Evolutionary conservation across 2,797 vertebrate genomes (phyloP), one percentile per base, ranked within the genome.

Genomic region (Sebastes goodei): DNA sequence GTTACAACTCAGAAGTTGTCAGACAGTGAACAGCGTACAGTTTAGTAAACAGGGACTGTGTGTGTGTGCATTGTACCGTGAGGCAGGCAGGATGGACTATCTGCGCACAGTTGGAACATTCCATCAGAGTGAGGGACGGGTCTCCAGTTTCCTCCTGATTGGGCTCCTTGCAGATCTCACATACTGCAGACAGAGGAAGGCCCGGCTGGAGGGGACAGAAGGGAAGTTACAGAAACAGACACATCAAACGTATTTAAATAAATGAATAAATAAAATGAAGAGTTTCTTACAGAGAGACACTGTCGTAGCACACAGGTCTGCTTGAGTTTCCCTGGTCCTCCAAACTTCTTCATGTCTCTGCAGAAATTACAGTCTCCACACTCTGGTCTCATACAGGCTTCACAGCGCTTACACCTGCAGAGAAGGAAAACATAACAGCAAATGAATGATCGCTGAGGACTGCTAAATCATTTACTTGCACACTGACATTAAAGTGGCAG

Each of bases 361-460:
- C 98, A 99, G 93, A 99, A 99, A 94, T 99, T 98, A 92, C 98
- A 99, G 76, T 98, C 97, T 25, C 98, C 98, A 82, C 98, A 99
- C 89, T 99, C 98, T 3, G 97, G 94, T 81, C 99, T 97, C 86
- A 98, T 93, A 77, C 98, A 99, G 21, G 98, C 98, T 86, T 98
- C 97, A 86, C 98, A 99, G 74, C 98, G 98, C 12, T 98, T 97
- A 88, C 98, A 99, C 38, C 98, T 95, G 74, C 53, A 74, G 15
- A 69, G 5, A 61, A 2, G 6, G 17, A 38, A 33, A 38, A 12
- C 14, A 42, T 10, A n/a, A 20, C 12, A 42, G 3, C 7, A 60
- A 9, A 33, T n/a, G 15, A 14, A 29, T 55, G 20, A 62, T 56
- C n/a, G 32, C 6, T 15, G 42, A 55, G 35, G 21, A 73, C 49